Evolutionary conservation across 2,888 invertebrate species (phyloP).

Genomic region (Embidobia sp.): DNA sequence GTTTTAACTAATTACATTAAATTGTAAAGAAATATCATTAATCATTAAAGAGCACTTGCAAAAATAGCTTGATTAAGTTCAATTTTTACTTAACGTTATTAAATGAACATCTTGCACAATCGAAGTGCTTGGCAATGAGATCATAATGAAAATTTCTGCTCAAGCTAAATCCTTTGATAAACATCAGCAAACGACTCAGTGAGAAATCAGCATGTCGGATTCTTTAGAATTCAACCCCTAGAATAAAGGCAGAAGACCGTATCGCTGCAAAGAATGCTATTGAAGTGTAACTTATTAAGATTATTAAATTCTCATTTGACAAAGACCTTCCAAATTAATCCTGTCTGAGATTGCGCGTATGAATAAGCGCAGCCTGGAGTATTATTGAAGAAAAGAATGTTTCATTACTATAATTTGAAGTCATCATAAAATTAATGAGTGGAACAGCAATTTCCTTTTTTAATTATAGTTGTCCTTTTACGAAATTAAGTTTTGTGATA

Average conservation of each 20-base stretch:
- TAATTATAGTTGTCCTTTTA: too few relatives aligned
- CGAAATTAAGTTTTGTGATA: too few relatives aligned
- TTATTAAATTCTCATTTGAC: slow-evolving; percentile 53
- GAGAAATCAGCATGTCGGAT: slow-evolving; percentile 46
- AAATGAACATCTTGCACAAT: slow-evolving; percentile 40
- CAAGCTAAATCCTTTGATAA: slow-evolving; percentile 50
- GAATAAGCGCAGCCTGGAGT: background rate
- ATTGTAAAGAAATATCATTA: too few relatives aligned
- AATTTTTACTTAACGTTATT: slow-evolving; percentile 16
- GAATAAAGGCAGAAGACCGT: slow-evolving; percentile 39
- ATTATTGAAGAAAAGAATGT: background rate
- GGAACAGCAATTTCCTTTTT: slow-evolving; percentile 10
- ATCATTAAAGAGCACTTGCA: too few relatives aligned
- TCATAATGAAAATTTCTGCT: slow-evolving; percentile 47
- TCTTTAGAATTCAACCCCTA: slow-evolving; percentile 56
- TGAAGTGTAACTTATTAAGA: slow-evolving; percentile 55
- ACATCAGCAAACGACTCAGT: slow-evolving; percentile 36
- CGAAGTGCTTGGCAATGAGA: slow-evolving; percentile 17
- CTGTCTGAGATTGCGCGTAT: slow-evolving; percentile 14
- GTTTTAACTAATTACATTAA: too few relatives aligned
- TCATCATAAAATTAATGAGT: too few relatives aligned
- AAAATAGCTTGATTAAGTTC: too few relatives aligned
- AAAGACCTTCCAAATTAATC: slow-evolving; percentile 45
- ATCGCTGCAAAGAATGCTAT: slow-evolving; percentile 45
- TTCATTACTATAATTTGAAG: too few relatives aligned